Base-by-base conservation (phyloP, 2,113 vertebrate species). In the Ellobius talpinus region DNA sequence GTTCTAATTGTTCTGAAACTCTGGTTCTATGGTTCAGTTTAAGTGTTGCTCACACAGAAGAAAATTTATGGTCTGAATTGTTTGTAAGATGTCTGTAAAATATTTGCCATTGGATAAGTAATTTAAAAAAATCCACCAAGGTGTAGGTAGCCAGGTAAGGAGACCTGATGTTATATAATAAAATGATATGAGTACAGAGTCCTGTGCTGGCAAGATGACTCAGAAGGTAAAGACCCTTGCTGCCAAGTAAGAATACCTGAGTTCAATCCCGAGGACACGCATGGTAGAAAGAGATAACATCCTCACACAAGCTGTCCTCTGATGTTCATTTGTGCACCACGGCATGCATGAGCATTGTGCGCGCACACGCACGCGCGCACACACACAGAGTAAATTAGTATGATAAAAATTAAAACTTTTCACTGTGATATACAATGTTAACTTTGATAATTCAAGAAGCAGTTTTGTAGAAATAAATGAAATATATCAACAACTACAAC, bases 51-150 rank as follows among this genome's bases (percentile, higher is more conserved):
- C 84, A 68, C 24, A 45, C 61, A 52, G 87, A 93, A 94, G 21
- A 87, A 82, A 74, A 84, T 87, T 73, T 66, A 66, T 31, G 39
- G 7, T 77, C 33, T 91, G 94, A 66, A 33, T 24, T 66, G 29
- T 96, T 93, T 70, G 31, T 0, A 91, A 58, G 78, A 91, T 89
- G 36, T 93, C 55, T 70, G 29, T 55, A 90, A 96, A 92, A n/a
- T 87, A 74, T 79, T 94, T 94, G 52, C 10, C 52, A 94, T 5
- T 97, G 89, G 85, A 94, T 94, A 73, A 82, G 29, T 82, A 72
- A 86, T 21, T 0, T 1, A 70, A 47, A 65, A 17, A n/a, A 58
- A 17, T 26, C 3, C 16, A 21, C 86, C 21, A 66, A 26, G 86
- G 16, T 76, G 29, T 70, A 36, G 45, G 61, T 65, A 73, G 52